Conservation (phyloP, 2,888 invertebrate species). For the Drosophila percnosoma region DNA sequence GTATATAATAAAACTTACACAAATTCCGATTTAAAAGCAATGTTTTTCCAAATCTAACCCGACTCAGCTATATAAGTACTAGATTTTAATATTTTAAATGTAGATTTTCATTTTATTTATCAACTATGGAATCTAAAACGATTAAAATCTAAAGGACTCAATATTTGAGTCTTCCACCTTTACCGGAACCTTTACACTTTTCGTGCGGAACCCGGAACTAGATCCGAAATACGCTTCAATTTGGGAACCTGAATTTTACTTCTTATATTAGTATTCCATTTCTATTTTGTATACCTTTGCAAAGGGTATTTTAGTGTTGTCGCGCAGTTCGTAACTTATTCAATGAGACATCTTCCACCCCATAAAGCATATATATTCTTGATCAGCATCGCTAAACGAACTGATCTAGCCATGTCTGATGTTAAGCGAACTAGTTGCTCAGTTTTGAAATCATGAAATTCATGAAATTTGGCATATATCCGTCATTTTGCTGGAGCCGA, state of each 20-base stretch:
- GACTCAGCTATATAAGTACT: background rate
- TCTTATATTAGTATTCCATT: background rate
- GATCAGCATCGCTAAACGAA: background rate
- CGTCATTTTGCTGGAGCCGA: background rate
- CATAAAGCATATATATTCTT: background rate
- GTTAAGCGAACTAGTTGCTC: background rate
- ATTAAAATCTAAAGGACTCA: background rate
- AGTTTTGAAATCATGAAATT: background rate
- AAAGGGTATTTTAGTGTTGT: background rate
- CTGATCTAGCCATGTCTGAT: background rate
- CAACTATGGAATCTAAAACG: background rate
- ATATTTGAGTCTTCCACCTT: background rate
- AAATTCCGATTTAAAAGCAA: background rate
- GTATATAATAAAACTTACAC: background rate
- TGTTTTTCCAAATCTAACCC: background rate
- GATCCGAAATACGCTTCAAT: background rate
- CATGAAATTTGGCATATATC: background rate
- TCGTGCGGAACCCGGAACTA: background rate
- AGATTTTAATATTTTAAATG: background rate
- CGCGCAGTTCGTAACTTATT: background rate
- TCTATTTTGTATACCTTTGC: background rate
- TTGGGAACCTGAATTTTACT: background rate
- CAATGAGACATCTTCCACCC: background rate
- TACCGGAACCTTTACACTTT: background rate
- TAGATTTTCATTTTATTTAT: background rate